Conservation (phyloP, 2,888 invertebrate species). For the Caenorhabditis sp. region DNA sequence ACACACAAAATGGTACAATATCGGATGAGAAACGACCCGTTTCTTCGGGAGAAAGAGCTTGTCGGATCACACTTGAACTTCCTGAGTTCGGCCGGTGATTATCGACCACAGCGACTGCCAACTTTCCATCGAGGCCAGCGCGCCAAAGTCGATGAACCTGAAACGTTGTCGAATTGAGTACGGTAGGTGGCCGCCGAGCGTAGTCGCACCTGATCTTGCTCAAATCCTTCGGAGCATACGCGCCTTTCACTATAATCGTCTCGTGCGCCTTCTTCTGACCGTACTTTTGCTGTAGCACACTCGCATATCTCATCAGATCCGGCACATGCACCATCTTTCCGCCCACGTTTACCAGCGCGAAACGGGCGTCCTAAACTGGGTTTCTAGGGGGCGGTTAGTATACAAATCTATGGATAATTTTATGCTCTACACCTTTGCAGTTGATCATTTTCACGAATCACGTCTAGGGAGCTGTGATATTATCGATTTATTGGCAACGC, state of each 20-base stretch:
- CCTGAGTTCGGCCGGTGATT: constrained; percentile 63
- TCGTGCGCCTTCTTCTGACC: constrained; percentile 68
- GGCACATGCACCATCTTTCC: constrained; percentile 79
- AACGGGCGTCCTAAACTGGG: constrained; percentile 78
- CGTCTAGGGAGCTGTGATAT: too few species aligned
- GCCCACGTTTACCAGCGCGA: constrained; percentile 79
- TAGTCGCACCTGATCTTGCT: constrained; percentile 66
- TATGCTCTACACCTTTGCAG: too few species aligned
- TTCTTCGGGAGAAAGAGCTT: too few species aligned
- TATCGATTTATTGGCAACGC: too few species aligned
- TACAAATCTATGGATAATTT: too few species aligned
- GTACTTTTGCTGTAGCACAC: constrained; percentile 76
- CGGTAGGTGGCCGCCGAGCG: too few species aligned
- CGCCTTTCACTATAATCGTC: constrained; percentile 66
- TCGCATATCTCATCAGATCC: constrained; percentile 78
- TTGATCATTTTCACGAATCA: too few species aligned
- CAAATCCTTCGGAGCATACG: constrained; percentile 74
- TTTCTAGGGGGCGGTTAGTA: too few species aligned
- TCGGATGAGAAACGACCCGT: background rate
- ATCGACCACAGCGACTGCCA: constrained; percentile 71
- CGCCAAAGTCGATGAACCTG: constrained; percentile 69
- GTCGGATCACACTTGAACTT: constrained; percentile 30
- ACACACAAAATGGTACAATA: background rate
- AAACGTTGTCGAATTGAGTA: constrained; percentile 37
- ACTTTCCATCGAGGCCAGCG: constrained; percentile 73